Evolutionary conservation across 2,797 vertebrate species (phyloP).

Genomic region (Muraenolepis orangiensis): DNA sequence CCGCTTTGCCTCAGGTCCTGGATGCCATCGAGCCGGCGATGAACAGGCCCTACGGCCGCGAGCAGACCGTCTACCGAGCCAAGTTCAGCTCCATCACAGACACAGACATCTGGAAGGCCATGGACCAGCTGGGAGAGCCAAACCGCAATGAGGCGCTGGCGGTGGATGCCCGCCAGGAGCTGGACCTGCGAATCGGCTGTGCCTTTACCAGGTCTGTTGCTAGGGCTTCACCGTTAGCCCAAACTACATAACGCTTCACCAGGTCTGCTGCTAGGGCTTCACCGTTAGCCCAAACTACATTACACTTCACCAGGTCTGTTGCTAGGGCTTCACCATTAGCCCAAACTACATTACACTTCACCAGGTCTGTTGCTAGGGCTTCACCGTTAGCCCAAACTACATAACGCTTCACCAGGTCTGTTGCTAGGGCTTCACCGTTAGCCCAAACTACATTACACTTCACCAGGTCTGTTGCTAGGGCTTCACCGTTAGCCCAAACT

Average conservation of each 20-base stretch:
- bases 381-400: not conserved
- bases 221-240: not conserved
- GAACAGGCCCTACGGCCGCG: slow-evolving; percentile 72
- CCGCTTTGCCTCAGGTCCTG: slow-evolving; percentile 76
- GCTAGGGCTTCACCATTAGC: not conserved
- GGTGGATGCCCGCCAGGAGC: slow-evolving; percentile 94
- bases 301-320: not conserved
- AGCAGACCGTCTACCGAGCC: slow-evolving; percentile 81
- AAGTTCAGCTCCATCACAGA: slow-evolving; percentile 98
- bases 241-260: not conserved
- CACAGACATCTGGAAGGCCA: slow-evolving; percentile 92
- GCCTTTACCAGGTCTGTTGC: slow-evolving; percentile 87
- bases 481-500: not conserved
- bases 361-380: not conserved
- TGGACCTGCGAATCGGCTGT: slow-evolving; percentile 95
- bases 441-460: not conserved
- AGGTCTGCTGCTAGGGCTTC: not conserved
- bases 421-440: not conserved
- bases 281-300: not conserved
- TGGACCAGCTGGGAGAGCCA: slow-evolving; percentile 88
- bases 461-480: not conserved
- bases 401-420: not conserved
- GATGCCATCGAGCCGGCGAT: slow-evolving; percentile 87
- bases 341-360: not conserved
- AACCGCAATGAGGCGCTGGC: slow-evolving; percentile 91